Conservation (phyloP, 2,113 vertebrate species). For the Strigops habroptila region DNA sequence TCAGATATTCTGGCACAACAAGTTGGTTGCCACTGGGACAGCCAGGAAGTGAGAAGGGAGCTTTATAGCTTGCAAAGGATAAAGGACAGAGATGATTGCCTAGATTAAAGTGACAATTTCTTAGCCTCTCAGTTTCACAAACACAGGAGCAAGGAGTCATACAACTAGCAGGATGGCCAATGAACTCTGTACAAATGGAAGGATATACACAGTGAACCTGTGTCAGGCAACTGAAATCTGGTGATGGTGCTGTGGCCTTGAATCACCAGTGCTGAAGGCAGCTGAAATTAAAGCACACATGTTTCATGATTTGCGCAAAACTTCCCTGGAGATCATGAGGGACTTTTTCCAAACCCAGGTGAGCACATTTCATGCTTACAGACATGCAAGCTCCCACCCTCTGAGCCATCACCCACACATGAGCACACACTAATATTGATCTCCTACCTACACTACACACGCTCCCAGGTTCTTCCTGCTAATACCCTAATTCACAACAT, state of each 20-base stretch:
- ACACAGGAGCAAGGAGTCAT: background rate
- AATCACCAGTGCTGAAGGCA: background rate
- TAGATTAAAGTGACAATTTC: background rate
- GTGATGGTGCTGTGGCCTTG: background rate
- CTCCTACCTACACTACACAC: background rate
- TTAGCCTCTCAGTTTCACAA: background rate
- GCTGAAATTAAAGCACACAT: background rate
- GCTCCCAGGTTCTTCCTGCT: fast-evolving
- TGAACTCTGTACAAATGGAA: background rate
- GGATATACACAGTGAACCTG: background rate
- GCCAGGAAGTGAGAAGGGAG: background rate
- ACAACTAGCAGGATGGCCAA: background rate
- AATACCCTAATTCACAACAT: background rate
- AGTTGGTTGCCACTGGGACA: background rate
- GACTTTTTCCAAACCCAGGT: background rate
- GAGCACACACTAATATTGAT: background rate
- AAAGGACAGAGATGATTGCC: background rate
- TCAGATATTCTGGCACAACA: background rate
- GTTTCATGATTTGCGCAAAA: background rate
- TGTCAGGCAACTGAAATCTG: background rate
- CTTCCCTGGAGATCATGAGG: background rate
- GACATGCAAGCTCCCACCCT: background rate
- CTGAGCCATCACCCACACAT: background rate
- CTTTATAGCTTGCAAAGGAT: background rate
- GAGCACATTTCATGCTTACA: background rate